Conservation (phyloP, 2,888 invertebrate genomes). For the Tholera decimalis region DNA sequence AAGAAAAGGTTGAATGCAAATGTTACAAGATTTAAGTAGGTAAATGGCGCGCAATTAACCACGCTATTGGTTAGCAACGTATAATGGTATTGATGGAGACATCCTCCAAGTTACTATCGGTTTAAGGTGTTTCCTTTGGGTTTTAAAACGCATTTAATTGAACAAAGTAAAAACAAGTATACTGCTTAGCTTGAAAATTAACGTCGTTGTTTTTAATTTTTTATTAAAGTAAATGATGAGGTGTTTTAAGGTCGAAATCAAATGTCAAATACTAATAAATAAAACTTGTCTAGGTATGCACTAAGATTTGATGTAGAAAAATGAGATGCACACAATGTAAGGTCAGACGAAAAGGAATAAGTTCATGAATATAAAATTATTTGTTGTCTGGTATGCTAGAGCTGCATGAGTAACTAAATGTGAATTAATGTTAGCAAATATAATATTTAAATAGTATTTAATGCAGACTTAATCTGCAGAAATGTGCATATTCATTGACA, state of each 20-base stretch:
- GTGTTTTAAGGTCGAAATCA: conserved; percentile 26
- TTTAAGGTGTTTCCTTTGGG: conserved; percentile 38
- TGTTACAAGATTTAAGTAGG: conserved; percentile 63
- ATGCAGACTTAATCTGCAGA: conserved; percentile 22
- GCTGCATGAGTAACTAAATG: conserved; percentile 17
- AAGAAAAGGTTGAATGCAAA: conserved; percentile 59
- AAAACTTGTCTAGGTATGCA: conserved; percentile 17
- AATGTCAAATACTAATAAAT: conserved; percentile 41
- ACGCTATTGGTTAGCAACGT: conserved; percentile 42
- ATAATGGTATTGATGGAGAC: conserved; percentile 48
- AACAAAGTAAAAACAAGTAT: conserved; percentile 1
- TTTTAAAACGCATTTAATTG: conserved; percentile 29
- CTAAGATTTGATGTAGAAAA: conserved; percentile 4
- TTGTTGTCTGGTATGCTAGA: conserved; percentile 26
- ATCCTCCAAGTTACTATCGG: conserved; percentile 35
- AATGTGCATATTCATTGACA: conserved; percentile 42
- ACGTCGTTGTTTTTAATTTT: conserved; percentile 2
- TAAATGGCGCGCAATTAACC: conserved; percentile 61
- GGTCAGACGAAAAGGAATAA: conserved; percentile 44
- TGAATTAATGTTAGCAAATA: conserved; percentile 15
- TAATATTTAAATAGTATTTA: conserved; percentile 15
- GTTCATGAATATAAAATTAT: conserved; percentile 20
- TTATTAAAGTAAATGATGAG: conserved; percentile 30
- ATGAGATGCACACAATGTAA: conserved; percentile 20
- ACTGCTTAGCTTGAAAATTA: neutral